Evolutionary conservation across 2,888 invertebrate species (phyloP), one percentile per base, ranked within the genome.

Genomic region (Ganaspis brasiliensis): DNA sequence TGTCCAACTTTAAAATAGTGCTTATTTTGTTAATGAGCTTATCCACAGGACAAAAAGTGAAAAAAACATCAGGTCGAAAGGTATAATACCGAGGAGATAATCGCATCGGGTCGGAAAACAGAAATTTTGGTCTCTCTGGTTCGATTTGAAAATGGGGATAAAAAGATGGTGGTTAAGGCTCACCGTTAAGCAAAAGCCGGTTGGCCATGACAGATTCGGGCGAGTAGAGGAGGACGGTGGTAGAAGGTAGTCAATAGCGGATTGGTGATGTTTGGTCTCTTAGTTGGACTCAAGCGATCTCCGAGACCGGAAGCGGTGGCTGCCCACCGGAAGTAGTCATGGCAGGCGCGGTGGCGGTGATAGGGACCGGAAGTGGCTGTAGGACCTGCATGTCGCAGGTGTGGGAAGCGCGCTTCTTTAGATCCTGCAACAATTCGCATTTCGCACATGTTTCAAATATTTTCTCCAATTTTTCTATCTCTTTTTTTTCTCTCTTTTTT

Each of bases 331-430:
- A 89, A 89, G 90, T 89, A 84, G 90, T 87, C 89, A 90, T 89
- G 83, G 88, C 90, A 87, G 90, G 86, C 89, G 82, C 82, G 76
- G 83, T 82, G 82, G 82, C 84, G 83, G 83, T 82, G 82, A 82
- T 84, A 82, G 89, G 87, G 82, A 89, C 89, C 89, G 91, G 88
- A 88, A 91, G 90, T 88, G 91, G 90, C 89, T 89, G 89, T 84
- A 91, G 89, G 87, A 89, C 91, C 90, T 91, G 91, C 91, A 91
- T 91, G 88, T 91, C 91, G 88, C 90, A 91, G 88, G 89, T 89
- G 89, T 91, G 91, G 86, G 91, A 91, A 89, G 90, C 89, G 88
- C 91, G 91, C 90, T 91, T 91, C 91, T 91, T 91, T 89, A 91
- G 88, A 83, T 91, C 91, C 91, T 91, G 91, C 87, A 91, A 91